Base-by-base conservation (phyloP, 2,797 vertebrate species). In the Anisognathus igniventris region DNA sequence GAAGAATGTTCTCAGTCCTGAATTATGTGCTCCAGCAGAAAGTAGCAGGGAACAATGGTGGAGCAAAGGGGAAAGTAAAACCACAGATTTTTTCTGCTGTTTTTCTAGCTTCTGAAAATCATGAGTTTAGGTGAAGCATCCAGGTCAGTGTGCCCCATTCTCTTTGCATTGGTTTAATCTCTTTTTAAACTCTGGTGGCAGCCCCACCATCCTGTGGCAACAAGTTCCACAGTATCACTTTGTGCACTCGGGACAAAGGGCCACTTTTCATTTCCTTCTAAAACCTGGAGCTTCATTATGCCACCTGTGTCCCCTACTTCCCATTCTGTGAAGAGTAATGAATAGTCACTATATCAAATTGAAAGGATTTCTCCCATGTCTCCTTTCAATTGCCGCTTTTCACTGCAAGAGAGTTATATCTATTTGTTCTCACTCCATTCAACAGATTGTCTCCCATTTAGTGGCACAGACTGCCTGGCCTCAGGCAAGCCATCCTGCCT, bases 391-490 rank as follows among this genome's bases (percentile, higher is more conserved):
- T 83, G 33, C 39, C 1, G 7, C 66, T 90, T 94, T 93, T 94
- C 88, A 56, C 42, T 44, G 66, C 45, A 54, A 61, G 66, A 54
- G 66, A 74, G 58, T 90, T 88, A 21, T 61, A 76, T n/a, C 86
- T 86, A 72, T 83, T 93, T 88, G 88, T 89, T 91, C 78, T 91
- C 9, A 1, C 53, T 75, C 50, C 19, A 28, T 53, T 90, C 91
- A 94, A 42, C 91, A 94, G 93, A 89, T 93, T 89, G 90, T 66
- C 62, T 84, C 74, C 61, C 39, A 1, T 85, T 91, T 71, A 82
- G 78, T 25, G 54, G 61, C 71, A 77, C 95, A 96, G 86, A 54
- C 89, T 94, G 80, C 91, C 50, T 92, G 81, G 88, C 95, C 93
- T 86, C 86, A 60, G 95, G 95, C 94, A 92, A 92, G 45, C 67